These are phyloP conservation scores for Cryptotis parvus DNA, from an alignment of 2,113 vertebrate species.

Conservation along the genomic window DNA sequence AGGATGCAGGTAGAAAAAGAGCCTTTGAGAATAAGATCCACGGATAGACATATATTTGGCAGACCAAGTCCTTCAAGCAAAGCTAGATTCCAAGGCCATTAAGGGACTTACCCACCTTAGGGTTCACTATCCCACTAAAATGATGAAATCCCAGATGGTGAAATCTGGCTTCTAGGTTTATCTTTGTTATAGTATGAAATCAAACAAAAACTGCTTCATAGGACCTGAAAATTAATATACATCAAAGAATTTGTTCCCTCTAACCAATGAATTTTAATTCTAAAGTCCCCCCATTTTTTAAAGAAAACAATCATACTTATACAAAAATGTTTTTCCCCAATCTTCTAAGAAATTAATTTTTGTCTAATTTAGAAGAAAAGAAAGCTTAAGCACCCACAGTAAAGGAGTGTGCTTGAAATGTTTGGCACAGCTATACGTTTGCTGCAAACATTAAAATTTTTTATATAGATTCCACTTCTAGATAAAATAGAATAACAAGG, in stretches of 20 bases:
- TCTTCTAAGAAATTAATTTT: background rate
- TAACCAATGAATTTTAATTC: background rate
- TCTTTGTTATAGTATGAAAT: background rate
- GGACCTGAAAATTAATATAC: background rate
- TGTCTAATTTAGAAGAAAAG: background rate
- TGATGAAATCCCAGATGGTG: too few relatives aligned
- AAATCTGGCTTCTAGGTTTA: background rate
- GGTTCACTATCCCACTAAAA: too few relatives aligned
- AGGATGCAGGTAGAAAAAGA: background rate
- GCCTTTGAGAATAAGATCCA: background rate
- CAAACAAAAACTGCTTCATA: background rate
- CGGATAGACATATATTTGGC: background rate
- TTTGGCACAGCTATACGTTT: background rate
- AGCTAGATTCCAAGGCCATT: background rate
- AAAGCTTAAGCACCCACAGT: background rate
- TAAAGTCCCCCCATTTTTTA: background rate
- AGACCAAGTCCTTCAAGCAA: background rate
- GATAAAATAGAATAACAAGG: background rate
- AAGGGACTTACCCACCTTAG: too few relatives aligned
- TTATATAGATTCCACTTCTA: slow-evolving; percentile 18
- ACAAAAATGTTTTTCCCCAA: background rate
- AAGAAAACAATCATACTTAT: background rate
- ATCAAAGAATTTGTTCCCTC: background rate
- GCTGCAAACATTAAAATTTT: background rate
- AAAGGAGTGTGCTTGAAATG: background rate